phyloP scores from a whole-genome alignment of 2,113 vertebrate species.

The Pelobates fuscus region DNA sequence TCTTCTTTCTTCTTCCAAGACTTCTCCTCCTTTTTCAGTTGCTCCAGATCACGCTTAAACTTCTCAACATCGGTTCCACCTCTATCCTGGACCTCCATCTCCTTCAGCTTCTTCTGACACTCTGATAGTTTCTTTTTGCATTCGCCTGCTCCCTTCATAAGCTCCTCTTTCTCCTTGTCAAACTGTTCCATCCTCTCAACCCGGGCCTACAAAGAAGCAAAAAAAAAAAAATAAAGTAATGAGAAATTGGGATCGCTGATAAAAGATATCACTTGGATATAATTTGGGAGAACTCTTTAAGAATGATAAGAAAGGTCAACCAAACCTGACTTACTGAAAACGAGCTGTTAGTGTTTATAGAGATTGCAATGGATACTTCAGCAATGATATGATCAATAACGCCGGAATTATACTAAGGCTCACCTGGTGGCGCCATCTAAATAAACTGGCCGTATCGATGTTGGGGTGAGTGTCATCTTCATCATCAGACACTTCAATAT shows the following conservation, averaged over 20 bases:
- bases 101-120: conserved; percentile 69
- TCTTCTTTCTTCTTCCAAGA: conserved; percentile 74
- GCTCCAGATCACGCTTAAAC: conserved; percentile 70
- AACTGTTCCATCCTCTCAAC: conserved; percentile 86
- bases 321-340: too few species aligned
- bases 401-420: too few species aligned
- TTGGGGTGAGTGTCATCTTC: conserved; percentile 85
- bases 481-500: conserved; percentile 90
- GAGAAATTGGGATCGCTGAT: too few species aligned
- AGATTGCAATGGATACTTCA: too few species aligned
- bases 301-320: too few species aligned
- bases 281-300: too few species aligned
- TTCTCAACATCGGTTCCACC: conserved; percentile 61
- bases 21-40: conserved; percentile 75
- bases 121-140: conserved; percentile 71
- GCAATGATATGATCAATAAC: too few species aligned
- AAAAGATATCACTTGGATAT: too few species aligned
- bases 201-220: conserved; percentile 66
- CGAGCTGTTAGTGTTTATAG: too few species aligned
- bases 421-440: conserved; percentile 91
- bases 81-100: conserved; percentile 57
- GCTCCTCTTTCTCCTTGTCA: conserved; percentile 81
- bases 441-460: conserved; percentile 87
- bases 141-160: conserved; percentile 71
- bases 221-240: too few species aligned